Conservation (phyloP, 2,888 invertebrate species). For the Pomacea canaliculata region DNA sequence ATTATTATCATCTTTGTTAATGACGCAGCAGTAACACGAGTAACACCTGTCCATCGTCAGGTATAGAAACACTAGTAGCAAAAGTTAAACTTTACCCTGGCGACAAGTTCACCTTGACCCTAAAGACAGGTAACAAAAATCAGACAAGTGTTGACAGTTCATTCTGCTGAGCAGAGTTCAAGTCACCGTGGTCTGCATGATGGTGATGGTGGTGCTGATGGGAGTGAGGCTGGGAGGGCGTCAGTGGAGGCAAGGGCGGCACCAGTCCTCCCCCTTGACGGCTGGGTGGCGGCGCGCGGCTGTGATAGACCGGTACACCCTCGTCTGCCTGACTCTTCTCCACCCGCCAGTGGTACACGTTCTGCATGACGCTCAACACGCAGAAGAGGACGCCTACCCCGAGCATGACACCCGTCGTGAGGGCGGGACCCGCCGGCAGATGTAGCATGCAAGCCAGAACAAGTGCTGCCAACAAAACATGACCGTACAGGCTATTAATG, state of each 20-base stretch:
- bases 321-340: constrained; percentile 64
- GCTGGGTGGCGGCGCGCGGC: background rate
- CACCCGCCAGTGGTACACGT: constrained; percentile 90
- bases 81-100: too few species aligned
- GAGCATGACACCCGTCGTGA: constrained; percentile 89
- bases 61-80: too few species aligned
- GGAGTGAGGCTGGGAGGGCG: background rate
- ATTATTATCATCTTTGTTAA: too few species aligned
- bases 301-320: constrained; percentile 58
- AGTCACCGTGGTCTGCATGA: background rate
- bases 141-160: constrained; percentile 54
- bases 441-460: constrained; percentile 79
- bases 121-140: constrained; percentile 6
- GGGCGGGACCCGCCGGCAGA: constrained; percentile 91
- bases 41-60: too few species aligned
- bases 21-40: too few species aligned
- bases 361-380: constrained; percentile 93
- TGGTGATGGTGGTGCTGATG: background rate
- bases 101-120: too few species aligned
- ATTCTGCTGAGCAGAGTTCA: constrained; percentile 24
- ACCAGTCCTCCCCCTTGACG: background rate
- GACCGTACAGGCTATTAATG: background rate
- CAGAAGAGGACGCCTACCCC: constrained; percentile 93
- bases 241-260: constrained; percentile 10
- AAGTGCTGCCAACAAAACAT: constrained; percentile 18